Percentiles rank a stretch among this genome's conserved stretches.
These are phyloP conservation scores for Magallana nippona DNA, from an alignment of 2,888 invertebrate genomes.

Conservation along the genomic window DNA sequence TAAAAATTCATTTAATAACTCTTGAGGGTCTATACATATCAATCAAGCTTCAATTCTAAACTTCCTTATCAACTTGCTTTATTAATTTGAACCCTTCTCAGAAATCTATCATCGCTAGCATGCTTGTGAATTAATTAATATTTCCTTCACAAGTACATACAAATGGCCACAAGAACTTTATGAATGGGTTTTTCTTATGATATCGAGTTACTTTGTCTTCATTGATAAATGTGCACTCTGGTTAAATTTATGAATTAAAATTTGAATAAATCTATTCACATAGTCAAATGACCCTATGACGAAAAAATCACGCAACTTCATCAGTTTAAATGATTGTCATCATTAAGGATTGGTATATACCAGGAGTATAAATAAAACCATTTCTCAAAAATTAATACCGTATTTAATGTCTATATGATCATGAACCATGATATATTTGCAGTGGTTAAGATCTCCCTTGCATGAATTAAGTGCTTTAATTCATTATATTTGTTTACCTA, in stretches of 20 bases:
- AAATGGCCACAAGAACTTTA: neutral
- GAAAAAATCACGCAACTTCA: no score
- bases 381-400: no score
- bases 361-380: no score
- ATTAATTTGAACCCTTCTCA: neutral
- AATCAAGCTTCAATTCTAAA: neutral
- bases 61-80: neutral
- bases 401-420: no score
- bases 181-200: neutral
- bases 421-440: no score
- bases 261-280: neutral
- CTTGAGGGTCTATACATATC: neutral
- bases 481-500: no score
- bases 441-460: no score
- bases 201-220: neutral
- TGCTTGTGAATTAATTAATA: neutral
- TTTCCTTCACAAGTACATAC: slow-evolving; percentile 4
- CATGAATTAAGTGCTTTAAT: no score
- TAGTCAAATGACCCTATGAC: neutral
- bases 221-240: neutral
- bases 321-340: no score
- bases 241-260: neutral
- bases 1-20: slow-evolving; percentile 13
- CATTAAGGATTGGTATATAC: no score
- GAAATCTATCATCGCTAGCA: neutral